Conservation (phyloP, 2,888 invertebrate species). For the Apantesis nais region DNA sequence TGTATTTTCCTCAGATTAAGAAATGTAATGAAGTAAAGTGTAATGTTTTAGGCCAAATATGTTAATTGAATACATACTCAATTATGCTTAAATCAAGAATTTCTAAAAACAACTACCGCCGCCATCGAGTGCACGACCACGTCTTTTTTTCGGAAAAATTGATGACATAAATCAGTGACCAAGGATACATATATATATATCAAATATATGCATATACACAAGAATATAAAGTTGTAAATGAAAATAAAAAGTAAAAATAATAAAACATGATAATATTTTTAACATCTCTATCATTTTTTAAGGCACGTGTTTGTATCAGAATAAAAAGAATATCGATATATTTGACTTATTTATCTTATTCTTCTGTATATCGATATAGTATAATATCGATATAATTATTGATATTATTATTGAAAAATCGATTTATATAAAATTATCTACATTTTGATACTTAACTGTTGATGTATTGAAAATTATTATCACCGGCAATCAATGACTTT, state of each 20-base stretch:
- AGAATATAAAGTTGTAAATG: neutral
- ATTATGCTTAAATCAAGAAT: neutral
- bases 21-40: neutral
- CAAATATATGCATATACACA: neutral
- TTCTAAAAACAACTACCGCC: neutral
- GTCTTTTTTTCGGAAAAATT: neutral
- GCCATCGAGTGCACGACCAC: neutral
- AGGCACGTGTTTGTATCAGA: neutral
- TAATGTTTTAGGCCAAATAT: neutral
- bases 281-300: neutral
- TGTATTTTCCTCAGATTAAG: neutral
- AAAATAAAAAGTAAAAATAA: neutral
- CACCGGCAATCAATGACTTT: neutral
- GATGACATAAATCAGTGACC: neutral
- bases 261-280: neutral
- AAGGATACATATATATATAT: neutral
- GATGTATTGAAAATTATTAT: neutral
- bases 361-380: neutral
- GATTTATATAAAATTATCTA: neutral
- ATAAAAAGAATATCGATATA: neutral
- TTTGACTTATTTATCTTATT: neutral
- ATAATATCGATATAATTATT: neutral
- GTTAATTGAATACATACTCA: neutral
- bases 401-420: neutral
- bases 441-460: neutral